phyloP scores from a whole-genome alignment of 2,113 vertebrate genomes.

The Laterallus jamaicensis region DNA sequence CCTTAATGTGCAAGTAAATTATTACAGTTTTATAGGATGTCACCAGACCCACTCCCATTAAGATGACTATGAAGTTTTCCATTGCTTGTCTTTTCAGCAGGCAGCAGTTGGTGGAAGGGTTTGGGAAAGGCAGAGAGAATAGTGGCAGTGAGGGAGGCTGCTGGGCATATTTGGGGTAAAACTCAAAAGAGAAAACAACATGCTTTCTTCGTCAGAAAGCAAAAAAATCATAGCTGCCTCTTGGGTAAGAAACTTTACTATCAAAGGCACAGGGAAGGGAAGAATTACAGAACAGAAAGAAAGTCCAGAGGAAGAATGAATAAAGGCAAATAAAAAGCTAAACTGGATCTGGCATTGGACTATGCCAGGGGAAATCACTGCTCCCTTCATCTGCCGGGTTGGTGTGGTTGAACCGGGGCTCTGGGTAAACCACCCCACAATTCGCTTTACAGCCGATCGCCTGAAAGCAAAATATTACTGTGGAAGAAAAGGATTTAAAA shows the following conservation, averaged over 20 bases:
- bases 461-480: neutral
- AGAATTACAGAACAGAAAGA: neutral
- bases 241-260: neutral
- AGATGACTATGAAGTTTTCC: conserved; percentile 9
- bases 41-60: neutral
- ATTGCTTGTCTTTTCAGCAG: neutral
- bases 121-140: neutral
- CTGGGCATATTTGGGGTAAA: neutral
- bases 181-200: neutral
- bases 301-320: neutral
- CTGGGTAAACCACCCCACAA: neutral
- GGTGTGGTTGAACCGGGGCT: neutral
- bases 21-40: conserved; percentile 7
- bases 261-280: neutral
- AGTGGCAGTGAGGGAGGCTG: neutral
- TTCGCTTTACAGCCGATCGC: neutral
- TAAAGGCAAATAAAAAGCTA: neutral
- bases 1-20: conserved; percentile 4
- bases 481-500: conserved; percentile 12
- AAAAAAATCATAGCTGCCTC: neutral
- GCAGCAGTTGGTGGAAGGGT: neutral
- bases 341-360: neutral
- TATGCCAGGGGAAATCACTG: rapidly evolving
- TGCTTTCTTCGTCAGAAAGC: neutral
- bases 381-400: neutral